Conservation (phyloP, 2,888 invertebrate genomes). For the Bombylius major region DNA sequence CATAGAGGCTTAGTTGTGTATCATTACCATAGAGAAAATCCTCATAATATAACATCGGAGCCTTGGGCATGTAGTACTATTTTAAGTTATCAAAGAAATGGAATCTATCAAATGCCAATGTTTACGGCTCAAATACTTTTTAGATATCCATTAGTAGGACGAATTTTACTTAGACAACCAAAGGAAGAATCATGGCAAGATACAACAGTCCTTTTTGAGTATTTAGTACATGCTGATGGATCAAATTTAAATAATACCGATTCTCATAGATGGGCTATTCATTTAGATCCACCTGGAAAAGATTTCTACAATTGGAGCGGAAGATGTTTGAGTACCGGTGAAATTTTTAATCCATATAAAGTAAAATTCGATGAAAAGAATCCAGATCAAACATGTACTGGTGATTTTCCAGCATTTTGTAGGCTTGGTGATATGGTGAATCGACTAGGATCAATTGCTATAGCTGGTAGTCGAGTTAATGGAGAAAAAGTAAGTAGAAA, state of each 20-base stretch:
- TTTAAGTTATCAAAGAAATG: slow-evolving; percentile 47
- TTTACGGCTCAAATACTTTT: slow-evolving; percentile 69
- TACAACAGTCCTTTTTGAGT: slow-evolving; percentile 71
- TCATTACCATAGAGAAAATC: slow-evolving; percentile 26
- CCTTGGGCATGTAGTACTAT: slow-evolving; percentile 49
- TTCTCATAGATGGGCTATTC: slow-evolving; percentile 73
- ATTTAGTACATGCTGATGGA: slow-evolving; percentile 78
- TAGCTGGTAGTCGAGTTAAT: slow-evolving; percentile 59
- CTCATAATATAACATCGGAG: slow-evolving; percentile 25
- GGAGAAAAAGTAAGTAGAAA: slow-evolving; percentile 53
- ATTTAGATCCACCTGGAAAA: slow-evolving; percentile 61
- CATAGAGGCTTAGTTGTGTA: slow-evolving; percentile 54
- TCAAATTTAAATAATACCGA: slow-evolving; percentile 59
- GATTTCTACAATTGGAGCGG: slow-evolving; percentile 88
- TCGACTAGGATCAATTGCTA: slow-evolving; percentile 54
- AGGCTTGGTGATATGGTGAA: slow-evolving; percentile 65
- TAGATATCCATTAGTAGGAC: slow-evolving; percentile 78
- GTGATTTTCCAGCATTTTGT: slow-evolving; percentile 47
- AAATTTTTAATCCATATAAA: slow-evolving; percentile 64
- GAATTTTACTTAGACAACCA: slow-evolving; percentile 69
- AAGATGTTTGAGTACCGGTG: slow-evolving; percentile 68
- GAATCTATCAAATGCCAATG: slow-evolving; percentile 56
- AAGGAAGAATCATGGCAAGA: slow-evolving; percentile 69
- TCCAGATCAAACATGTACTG: slow-evolving; percentile 45
- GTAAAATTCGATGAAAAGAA: slow-evolving; percentile 49